phyloP scores from a whole-genome alignment of 2,113 vertebrate genomes.

The Noctilio leporinus region DNA sequence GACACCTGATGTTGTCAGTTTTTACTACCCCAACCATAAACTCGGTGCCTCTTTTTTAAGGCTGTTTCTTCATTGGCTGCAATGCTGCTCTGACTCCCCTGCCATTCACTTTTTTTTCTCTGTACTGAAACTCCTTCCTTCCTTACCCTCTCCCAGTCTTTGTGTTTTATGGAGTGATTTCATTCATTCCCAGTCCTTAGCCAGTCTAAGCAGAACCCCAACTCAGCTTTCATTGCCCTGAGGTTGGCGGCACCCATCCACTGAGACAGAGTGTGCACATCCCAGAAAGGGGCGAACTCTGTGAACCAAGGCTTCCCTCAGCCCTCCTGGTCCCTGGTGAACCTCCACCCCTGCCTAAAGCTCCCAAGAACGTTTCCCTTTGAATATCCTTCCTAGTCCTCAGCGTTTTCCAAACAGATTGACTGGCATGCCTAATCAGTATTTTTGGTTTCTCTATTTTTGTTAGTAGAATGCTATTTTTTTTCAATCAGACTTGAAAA shows the following conservation, averaged over 20 bases:
- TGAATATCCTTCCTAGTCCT: background rate
- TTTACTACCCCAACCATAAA: rapidly evolving
- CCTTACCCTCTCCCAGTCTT: background rate
- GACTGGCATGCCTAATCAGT: background rate
- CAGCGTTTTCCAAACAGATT: background rate
- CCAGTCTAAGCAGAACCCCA: background rate
- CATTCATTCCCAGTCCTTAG: background rate
- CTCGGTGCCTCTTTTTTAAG: background rate
- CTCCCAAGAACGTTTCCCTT: background rate
- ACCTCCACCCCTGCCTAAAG: background rate
- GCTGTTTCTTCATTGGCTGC: background rate
- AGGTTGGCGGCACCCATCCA: background rate
- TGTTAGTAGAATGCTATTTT: background rate
- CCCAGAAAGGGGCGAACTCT: background rate
- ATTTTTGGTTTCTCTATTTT: background rate
- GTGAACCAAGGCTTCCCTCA: rapidly evolving
- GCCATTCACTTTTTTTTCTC: background rate
- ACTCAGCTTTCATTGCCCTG: background rate
- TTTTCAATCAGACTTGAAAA: background rate
- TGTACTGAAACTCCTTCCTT: background rate
- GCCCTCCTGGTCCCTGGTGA: background rate
- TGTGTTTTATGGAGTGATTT: background rate
- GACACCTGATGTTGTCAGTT: too few species aligned
- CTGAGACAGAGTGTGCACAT: background rate
- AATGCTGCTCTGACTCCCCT: background rate